Conservation (phyloP, 2,888 invertebrate genomes). For the Muscina levida region DNA sequence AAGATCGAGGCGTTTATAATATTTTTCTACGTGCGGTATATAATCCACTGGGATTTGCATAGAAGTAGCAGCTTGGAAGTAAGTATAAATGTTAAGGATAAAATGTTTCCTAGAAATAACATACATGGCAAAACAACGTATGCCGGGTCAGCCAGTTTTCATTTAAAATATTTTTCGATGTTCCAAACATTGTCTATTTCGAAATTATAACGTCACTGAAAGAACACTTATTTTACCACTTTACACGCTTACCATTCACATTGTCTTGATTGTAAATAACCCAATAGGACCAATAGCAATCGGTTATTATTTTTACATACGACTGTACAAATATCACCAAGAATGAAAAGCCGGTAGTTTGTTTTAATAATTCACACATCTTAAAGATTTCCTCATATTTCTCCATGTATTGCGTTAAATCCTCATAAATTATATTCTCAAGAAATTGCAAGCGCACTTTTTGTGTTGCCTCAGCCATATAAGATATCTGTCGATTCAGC, state of each 20-base stretch:
- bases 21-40: too few relatives aligned
- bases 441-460: not conserved
- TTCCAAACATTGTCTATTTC: too few relatives aligned
- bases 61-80: too few relatives aligned
- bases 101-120: too few relatives aligned
- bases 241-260: constrained; percentile 63
- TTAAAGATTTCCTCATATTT: constrained; percentile 59
- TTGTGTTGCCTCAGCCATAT: constrained; percentile 9
- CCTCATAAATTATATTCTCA: constrained; percentile 47
- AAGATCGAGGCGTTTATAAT: too few relatives aligned
- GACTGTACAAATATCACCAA: constrained; percentile 59
- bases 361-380: constrained; percentile 58
- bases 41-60: too few relatives aligned
- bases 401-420: constrained; percentile 55
- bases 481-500: constrained; percentile 57
- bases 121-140: too few relatives aligned
- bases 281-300: constrained; percentile 68
- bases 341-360: constrained; percentile 51
- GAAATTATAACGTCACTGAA: too few relatives aligned
- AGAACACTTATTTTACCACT: too few relatives aligned
- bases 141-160: too few relatives aligned
- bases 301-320: constrained; percentile 63
- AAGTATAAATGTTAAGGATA: too few relatives aligned
- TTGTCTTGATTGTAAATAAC: constrained; percentile 60
- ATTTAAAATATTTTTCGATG: too few relatives aligned